phyloP scores from a whole-genome alignment of 2,888 invertebrate species.

The Phanerotoma sp. region DNA sequence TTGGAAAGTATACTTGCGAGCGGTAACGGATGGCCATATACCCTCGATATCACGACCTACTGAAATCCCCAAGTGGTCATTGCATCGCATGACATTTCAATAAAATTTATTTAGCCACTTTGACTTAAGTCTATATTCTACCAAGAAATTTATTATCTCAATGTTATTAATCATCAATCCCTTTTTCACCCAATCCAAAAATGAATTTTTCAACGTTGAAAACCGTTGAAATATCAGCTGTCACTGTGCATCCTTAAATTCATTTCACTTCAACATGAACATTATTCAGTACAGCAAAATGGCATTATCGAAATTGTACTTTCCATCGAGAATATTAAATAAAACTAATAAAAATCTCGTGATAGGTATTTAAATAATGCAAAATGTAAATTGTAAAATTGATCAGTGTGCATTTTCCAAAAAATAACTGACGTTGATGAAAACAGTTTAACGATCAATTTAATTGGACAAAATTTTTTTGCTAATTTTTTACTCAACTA shows the following conservation, averaged over 20 bases:
- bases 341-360: no score
- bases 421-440: no score
- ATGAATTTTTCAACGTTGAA: constrained; percentile 7
- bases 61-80: constrained; percentile 21
- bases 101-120: constrained; percentile 20
- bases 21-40: constrained; percentile 23
- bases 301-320: no score
- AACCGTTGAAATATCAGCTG: not conserved
- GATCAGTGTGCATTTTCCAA: no score
- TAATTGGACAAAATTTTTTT: not conserved
- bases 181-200: not conserved
- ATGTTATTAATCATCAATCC: not conserved
- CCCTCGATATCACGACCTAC: constrained; percentile 21
- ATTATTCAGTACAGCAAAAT: constrained; percentile 34
- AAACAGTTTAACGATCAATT: not conserved
- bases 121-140: constrained; percentile 15
- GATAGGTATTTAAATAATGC: no score
- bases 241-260: not conserved
- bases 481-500: constrained; percentile 33
- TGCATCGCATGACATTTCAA: constrained; percentile 23
- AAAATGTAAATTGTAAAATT: no score
- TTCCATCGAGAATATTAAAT: no score
- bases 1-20: constrained; percentile 12
- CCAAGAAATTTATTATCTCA: not conserved
- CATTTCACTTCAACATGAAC: constrained; percentile 42